phyloP scores from a whole-genome alignment of 2,113 vertebrate species.

The Fulmarus glacialis region DNA sequence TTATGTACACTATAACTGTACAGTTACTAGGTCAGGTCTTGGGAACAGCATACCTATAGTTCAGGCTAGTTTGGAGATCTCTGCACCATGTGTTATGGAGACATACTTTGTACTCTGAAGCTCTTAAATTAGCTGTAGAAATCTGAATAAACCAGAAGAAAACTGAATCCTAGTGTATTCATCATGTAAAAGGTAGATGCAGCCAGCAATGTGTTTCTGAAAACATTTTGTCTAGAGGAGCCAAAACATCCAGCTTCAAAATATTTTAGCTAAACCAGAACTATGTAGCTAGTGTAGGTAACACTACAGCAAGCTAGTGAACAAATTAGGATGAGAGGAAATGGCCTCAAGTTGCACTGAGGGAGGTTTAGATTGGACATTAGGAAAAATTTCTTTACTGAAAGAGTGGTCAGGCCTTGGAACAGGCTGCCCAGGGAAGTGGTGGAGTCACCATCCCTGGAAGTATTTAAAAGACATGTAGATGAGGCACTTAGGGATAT shows the following conservation, averaged over 20 bases:
- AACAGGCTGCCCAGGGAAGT: too few species aligned
- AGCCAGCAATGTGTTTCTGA: not conserved
- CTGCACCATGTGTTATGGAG: not conserved
- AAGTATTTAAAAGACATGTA: too few species aligned
- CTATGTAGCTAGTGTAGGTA: not conserved
- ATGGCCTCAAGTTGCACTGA: too few species aligned
- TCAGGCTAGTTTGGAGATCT: not conserved
- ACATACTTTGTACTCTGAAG: not conserved
- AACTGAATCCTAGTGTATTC: not conserved
- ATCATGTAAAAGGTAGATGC: not conserved
- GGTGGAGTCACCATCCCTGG: too few species aligned
- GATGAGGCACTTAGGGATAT: too few species aligned
- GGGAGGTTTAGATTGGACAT: too few species aligned
- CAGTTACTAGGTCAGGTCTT: not conserved
- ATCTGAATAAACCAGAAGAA: not conserved
- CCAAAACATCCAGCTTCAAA: not conserved
- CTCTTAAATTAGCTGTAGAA: not conserved
- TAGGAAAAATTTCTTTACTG: too few species aligned
- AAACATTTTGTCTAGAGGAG: not conserved
- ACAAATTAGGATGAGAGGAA: too few species aligned
- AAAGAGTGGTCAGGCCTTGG: too few species aligned
- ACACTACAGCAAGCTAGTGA: not conserved
- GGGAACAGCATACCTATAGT: not conserved
- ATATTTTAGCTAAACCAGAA: not conserved
- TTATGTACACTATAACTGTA: not conserved